These are phyloP conservation scores for Plectrocnemia conspersa DNA, from an alignment of 1,140 invertebrate genomes.

Conservation along the genomic window DNA sequence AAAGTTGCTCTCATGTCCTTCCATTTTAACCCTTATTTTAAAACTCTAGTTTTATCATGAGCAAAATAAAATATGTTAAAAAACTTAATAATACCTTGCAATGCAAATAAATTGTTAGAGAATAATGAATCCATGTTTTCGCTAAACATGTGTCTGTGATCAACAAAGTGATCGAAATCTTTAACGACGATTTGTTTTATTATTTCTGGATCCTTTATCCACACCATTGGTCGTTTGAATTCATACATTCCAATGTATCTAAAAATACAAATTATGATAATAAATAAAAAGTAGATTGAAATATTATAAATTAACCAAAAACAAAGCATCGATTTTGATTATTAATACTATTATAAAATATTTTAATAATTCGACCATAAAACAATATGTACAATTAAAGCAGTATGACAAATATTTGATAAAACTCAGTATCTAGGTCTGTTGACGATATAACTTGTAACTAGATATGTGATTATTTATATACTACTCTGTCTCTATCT, in stretches of 20 bases:
- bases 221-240: conserved; percentile 44
- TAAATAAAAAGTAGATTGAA: background rate
- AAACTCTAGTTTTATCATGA: background rate
- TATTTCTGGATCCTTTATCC: conserved; percentile 53
- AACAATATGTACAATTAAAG: too few species aligned
- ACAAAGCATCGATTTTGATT: too few species aligned
- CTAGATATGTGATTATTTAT: too few species aligned
- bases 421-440: too few species aligned
- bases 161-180: conserved; percentile 56
- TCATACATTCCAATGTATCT: conserved; percentile 50
- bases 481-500: too few species aligned
- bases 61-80: too few species aligned
- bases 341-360: too few species aligned
- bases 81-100: conserved; percentile 32
- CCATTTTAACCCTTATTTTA: conserved; percentile 18
- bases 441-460: too few species aligned
- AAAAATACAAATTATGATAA: conserved; percentile 6
- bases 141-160: conserved; percentile 44
- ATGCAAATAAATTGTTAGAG: conserved; percentile 44
- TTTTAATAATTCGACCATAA: too few species aligned
- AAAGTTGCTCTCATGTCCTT: conserved; percentile 13
- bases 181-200: conserved; percentile 54
- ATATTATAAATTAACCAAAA: background rate
- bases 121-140: conserved; percentile 47
- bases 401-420: too few species aligned